These are phyloP conservation scores for Drosophila lacicola DNA, from an alignment of 2,888 invertebrate species.

Conservation along the genomic window DNA sequence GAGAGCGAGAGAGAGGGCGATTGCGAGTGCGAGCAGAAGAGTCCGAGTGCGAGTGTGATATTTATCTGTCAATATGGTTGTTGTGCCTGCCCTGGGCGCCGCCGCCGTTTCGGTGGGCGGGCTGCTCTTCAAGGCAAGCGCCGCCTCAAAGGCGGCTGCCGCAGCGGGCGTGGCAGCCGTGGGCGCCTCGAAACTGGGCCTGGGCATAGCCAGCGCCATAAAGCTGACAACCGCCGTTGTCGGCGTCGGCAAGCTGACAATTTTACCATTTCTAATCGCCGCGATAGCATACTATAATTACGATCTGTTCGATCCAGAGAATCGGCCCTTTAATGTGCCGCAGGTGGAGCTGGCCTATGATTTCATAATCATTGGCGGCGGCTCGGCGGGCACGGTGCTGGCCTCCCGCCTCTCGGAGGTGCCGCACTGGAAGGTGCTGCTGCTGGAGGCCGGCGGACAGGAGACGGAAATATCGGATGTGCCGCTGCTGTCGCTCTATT, in stretches of 20 bases:
- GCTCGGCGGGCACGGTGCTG: constrained; percentile 93
- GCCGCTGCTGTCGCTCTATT: constrained; percentile 93
- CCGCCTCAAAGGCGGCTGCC: constrained; percentile 81
- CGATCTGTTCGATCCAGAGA: constrained; percentile 94
- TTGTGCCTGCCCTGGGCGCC: constrained; percentile 79
- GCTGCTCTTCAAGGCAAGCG: constrained; percentile 83
- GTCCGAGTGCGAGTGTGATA: background rate
- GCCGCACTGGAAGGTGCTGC: constrained; percentile 91
- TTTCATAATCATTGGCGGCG: constrained; percentile 93
- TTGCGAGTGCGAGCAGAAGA: background rate
- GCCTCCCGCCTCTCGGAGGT: constrained; percentile 93
- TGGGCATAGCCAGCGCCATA: constrained; percentile 87
- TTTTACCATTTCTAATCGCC: constrained; percentile 91
- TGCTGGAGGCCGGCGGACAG: constrained; percentile 94
- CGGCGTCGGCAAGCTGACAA: constrained; percentile 90
- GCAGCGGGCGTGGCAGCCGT: constrained; percentile 84
- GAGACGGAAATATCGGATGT: constrained; percentile 95
- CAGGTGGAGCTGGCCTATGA: constrained; percentile 90
- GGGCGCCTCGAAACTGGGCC: constrained; percentile 83
- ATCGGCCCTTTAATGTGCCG: constrained; percentile 90
- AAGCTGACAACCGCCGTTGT: constrained; percentile 90
- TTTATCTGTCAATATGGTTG: constrained; percentile 66
- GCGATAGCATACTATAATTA: constrained; percentile 93
- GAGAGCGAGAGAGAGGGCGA: background rate
- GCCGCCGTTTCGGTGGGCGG: constrained; percentile 83